Percentiles rank a stretch among this genome's conserved stretches.
phyloP scores from a whole-genome alignment of 2,888 invertebrate species.

The Agonopterix subpropinquella region DNA sequence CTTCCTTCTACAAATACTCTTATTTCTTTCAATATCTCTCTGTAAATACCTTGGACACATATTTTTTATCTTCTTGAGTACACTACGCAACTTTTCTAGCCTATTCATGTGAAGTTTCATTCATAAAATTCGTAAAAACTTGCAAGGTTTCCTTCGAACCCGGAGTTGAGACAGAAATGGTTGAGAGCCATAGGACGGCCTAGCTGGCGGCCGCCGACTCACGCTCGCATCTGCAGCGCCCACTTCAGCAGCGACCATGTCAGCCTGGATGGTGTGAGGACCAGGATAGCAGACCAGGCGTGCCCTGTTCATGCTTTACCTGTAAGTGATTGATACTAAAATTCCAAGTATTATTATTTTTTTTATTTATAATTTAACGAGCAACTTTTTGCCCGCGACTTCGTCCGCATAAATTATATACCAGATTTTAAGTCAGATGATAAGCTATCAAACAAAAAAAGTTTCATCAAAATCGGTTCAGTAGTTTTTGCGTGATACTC shows the following conservation, averaged over 20 bases:
- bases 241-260: slow-evolving; percentile 28
- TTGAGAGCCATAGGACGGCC: slow-evolving; percentile 31
- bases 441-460: no score
- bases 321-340: slow-evolving; percentile 14
- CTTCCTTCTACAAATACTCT: no score
- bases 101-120: neutral
- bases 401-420: no score
- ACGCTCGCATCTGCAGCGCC: slow-evolving; percentile 25
- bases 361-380: no score
- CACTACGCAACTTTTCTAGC: neutral
- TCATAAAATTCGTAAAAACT: neutral
- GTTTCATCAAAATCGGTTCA: no score
- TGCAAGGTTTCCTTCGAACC: slow-evolving; percentile 24
- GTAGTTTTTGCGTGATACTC: no score
- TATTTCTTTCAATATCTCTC: no score
- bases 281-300: slow-evolving; percentile 25
- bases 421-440: no score
- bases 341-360: neutral
- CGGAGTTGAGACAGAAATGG: slow-evolving; percentile 25
- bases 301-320: slow-evolving; percentile 24
- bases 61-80: neutral
- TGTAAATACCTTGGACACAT: no score
- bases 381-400: no score
- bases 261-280: slow-evolving; percentile 19
- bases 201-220: slow-evolving; percentile 24